phyloP scores from a whole-genome alignment of 2,888 invertebrate genomes.

The Melinopterus prodromus region DNA sequence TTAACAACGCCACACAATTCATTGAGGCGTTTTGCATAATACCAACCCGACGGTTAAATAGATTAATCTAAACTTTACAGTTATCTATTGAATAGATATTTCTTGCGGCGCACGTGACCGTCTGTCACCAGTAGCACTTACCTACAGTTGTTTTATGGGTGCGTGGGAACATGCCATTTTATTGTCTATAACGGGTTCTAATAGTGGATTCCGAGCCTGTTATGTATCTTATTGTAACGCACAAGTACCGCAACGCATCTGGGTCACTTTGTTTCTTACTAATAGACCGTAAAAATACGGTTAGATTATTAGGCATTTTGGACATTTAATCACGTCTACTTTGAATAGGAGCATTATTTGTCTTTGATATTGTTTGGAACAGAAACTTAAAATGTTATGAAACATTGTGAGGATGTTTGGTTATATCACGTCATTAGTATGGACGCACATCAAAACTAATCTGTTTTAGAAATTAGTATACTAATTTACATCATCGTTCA shows the following conservation, averaged over 20 bases:
- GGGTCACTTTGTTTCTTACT: neutral
- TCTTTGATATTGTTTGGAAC: neutral
- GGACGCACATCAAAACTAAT: no score
- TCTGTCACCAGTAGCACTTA: neutral
- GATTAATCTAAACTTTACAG: neutral
- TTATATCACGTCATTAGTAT: no score
- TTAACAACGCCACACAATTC: neutral
- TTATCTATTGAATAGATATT: neutral
- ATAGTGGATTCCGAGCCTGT: neutral
- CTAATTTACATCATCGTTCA: neutral
- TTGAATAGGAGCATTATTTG: neutral
- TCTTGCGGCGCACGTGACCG: neutral
- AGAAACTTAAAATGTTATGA: neutral
- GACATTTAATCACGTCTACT: no score
- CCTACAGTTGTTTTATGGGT: neutral
- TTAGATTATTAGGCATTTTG: neutral
- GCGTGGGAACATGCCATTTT: neutral
- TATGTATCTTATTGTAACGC: neutral
- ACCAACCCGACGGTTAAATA: neutral
- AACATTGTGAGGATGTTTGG: neutral
- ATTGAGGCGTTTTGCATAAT: neutral
- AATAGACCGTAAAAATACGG: neutral
- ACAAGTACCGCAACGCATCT: neutral
- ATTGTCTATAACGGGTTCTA: neutral
- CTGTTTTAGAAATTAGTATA: no score